phyloP scores from a whole-genome alignment of 2,797 vertebrate genomes.

The Muscicapa comitata region DNA sequence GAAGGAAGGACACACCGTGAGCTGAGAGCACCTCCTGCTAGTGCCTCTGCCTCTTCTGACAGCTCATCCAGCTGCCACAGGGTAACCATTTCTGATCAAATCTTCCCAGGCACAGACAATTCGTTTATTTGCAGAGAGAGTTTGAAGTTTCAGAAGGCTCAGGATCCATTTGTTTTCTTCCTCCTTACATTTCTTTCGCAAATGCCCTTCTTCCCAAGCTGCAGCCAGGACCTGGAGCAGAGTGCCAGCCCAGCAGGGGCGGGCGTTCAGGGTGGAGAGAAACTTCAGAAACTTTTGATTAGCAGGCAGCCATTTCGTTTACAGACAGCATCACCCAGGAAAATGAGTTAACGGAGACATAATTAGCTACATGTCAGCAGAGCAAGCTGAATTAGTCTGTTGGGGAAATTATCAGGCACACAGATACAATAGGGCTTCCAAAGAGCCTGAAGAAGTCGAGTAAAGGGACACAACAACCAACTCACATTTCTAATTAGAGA shows the following conservation, averaged over 20 bases:
- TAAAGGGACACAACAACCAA: neutral
- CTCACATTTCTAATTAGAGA: conserved; percentile 20
- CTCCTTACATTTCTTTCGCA: neutral
- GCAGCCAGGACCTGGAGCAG: neutral
- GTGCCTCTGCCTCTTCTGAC: neutral
- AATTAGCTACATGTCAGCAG: conserved; percentile 46
- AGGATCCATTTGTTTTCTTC: neutral
- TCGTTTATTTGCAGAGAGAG: neutral
- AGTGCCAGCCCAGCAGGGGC: neutral
- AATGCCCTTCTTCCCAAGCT: neutral
- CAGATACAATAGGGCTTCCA: neutral
- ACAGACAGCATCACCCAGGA: conserved; percentile 32
- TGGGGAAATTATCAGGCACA: conserved; percentile 9
- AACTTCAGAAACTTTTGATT: conserved; percentile 21
- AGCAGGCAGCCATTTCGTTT: conserved; percentile 24
- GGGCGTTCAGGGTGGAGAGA: neutral
- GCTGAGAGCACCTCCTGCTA: neutral
- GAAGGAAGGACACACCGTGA: neutral
- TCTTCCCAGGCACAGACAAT: neutral
- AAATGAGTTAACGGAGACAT: conserved; percentile 27
- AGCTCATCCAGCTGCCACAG: neutral
- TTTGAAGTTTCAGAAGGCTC: neutral
- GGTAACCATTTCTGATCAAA: neutral
- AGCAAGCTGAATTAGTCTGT: neutral
- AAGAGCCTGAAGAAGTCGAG: neutral